Evolutionary conservation across 2,888 invertebrate genomes (phyloP).

Genomic region (Diabrotica balteata): DNA sequence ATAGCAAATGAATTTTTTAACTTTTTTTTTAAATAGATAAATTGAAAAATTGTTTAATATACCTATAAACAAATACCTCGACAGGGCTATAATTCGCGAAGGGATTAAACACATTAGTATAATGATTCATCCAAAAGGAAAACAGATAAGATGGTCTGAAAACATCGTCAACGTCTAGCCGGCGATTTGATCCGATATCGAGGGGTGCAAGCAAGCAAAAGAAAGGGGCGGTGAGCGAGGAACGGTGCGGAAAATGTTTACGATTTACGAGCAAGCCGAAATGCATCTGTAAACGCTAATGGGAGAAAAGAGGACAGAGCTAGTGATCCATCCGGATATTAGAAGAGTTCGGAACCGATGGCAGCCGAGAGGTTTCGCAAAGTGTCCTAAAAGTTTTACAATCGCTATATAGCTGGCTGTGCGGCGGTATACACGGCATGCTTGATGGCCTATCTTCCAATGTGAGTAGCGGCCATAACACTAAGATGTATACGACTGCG

Average conservation of each 20-base stretch:
- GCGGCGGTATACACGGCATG: conserved; percentile 64
- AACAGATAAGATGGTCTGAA: conserved; percentile 4
- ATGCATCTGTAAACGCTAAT: conserved; percentile 47
- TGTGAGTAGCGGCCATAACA: conserved; percentile 71
- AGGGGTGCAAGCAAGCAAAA: conserved; percentile 36
- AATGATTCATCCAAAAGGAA: background rate
- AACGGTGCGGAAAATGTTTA: conserved; percentile 50
- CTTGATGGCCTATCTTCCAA: conserved; percentile 73
- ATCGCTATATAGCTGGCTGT: conserved; percentile 59
- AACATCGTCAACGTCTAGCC: conserved; percentile 29
- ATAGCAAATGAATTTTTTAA: too few relatives aligned
- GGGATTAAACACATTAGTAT: background rate
- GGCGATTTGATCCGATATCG: conserved; percentile 21
- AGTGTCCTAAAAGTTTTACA: conserved; percentile 72
- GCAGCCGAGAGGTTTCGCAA: conserved; percentile 61
- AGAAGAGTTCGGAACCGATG: conserved; percentile 57
- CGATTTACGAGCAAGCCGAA: conserved; percentile 54
- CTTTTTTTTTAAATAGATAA: too few relatives aligned
- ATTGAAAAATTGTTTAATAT: too few relatives aligned
- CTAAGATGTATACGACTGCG: conserved; percentile 70
- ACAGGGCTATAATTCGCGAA: too few relatives aligned
- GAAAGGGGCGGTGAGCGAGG: conserved; percentile 37
- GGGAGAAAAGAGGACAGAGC: conserved; percentile 46
- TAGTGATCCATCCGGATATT: conserved; percentile 57
- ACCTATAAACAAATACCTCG: too few relatives aligned